Evolutionary conservation across 2,113 vertebrate genomes (phyloP), one percentile per base, ranked within the genome.

Genomic region (Cacatua alba): DNA sequence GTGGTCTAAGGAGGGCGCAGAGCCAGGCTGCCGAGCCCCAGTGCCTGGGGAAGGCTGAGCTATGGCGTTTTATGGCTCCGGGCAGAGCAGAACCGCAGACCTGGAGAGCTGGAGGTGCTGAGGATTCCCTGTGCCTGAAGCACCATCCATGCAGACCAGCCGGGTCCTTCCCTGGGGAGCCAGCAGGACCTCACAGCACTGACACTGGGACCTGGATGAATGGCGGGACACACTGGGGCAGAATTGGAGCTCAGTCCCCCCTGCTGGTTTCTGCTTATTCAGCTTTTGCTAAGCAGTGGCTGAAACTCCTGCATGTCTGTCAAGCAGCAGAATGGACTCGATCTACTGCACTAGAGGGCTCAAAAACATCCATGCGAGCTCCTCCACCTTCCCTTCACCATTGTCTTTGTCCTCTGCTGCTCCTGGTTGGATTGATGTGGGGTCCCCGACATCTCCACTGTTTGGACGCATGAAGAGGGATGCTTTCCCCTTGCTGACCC

Each of bases 1-100:
- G 25, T 0, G 4, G 5, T 7, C 23, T 21, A 10, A 24, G 79
- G 76, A 63, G 53, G n/a, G 62, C 0, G 0, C 37, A 26, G 62
- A 62, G n/a, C 43, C 20, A 17, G 37, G 57, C 70, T 37, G n/a
- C 68, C 0, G 4, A 67, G 77, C 39, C 39, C 13, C 4, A 1
- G 65, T 1, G 5, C 0, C 0, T 29, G 67, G 79, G 80, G 23
- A 55, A 49, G 31, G 6, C 74, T 55, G 72, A 62, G 21, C 16
- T 20, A 24, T 25, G 26, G 31, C 2, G 0, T 25, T 72, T 48
- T 1, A 2, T 35, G 46, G 67, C 52, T 78, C 16, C 41, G 29
- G 67, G 31, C 35, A 21, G 79, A 60, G 43, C 60, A 68, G n/a
- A 48, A 31, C 39, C 39, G 37, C 37, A 37, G 37, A 37, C 37